Conservation (phyloP, 2,113 vertebrate genomes). For the Butorides virescens region DNA sequence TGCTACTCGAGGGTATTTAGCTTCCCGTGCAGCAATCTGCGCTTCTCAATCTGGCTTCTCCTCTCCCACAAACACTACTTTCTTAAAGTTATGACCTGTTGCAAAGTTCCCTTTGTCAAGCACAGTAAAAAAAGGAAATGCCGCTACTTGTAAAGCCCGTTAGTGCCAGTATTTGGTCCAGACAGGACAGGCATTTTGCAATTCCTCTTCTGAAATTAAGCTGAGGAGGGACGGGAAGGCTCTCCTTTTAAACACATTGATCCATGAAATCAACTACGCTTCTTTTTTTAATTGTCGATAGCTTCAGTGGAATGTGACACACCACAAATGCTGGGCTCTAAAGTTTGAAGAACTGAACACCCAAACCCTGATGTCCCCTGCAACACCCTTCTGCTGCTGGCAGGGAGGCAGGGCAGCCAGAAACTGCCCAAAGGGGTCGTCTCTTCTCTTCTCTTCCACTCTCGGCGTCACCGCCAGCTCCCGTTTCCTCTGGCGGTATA, state of each 20-base stretch:
- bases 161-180: neutral
- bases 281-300: neutral
- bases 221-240: neutral
- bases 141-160: neutral
- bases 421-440: neutral
- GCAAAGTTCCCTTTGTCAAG: conserved; percentile 8
- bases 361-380: neutral
- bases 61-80: neutral
- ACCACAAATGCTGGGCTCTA: neutral
- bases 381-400: neutral
- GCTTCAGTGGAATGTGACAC: neutral
- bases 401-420: neutral
- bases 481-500: neutral
- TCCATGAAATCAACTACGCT: neutral
- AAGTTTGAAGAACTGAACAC: neutral
- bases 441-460: neutral
- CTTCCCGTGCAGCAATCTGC: neutral
- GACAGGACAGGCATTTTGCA: neutral
- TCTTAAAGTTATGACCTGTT: neutral
- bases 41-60: neutral
- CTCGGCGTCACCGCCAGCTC: neutral
- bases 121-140: conserved; percentile 12
- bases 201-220: neutral
- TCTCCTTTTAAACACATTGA: neutral
- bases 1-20: neutral